A percentile compares a stretch with the other conserved stretches of the same genome.
Evolutionary conservation across 2,888 invertebrate species (phyloP).

Genomic region (Heteropelma amictum): DNA sequence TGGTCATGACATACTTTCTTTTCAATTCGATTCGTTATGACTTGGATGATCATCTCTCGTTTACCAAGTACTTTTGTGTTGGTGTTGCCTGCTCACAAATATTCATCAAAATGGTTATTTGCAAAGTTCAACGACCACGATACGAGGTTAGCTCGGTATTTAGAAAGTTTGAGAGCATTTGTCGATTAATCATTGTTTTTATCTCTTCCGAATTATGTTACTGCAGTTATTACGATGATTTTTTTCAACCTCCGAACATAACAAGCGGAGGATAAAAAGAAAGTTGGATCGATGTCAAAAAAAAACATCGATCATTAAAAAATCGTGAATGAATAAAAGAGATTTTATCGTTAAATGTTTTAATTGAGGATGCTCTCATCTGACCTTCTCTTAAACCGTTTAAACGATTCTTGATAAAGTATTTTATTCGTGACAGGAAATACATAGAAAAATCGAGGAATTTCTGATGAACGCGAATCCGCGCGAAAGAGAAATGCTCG

Average conservation of each 20-base stretch:
- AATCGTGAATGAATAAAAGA: too few relatives aligned
- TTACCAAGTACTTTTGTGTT: constrained; percentile 64
- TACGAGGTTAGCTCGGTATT: constrained; percentile 11
- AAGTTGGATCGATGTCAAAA: too few relatives aligned
- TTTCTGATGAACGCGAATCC: constrained; percentile 37
- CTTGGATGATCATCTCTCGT: constrained; percentile 50
- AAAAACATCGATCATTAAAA: too few relatives aligned
- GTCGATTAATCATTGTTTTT: neutral
- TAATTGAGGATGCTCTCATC: too few relatives aligned
- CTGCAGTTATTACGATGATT: too few relatives aligned
- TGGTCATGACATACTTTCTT: constrained; percentile 55
- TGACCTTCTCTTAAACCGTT: too few relatives aligned
- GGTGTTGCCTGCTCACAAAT: constrained; percentile 61
- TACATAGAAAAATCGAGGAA: constrained; percentile 40
- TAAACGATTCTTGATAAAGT: neutral
- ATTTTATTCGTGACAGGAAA: constrained; percentile 22
- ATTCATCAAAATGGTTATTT: constrained; percentile 37
- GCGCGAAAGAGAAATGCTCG: constrained; percentile 47
- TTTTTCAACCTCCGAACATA: too few relatives aligned
- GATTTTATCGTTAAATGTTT: too few relatives aligned
- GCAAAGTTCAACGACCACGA: constrained; percentile 46
- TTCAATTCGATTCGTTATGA: constrained; percentile 59
- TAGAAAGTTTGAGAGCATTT: neutral
- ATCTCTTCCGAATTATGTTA: too few relatives aligned
- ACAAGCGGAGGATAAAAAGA: too few relatives aligned